Base-by-base conservation (phyloP, 2,113 vertebrate genomes). In the Phalacrocorax pelagicus region DNA sequence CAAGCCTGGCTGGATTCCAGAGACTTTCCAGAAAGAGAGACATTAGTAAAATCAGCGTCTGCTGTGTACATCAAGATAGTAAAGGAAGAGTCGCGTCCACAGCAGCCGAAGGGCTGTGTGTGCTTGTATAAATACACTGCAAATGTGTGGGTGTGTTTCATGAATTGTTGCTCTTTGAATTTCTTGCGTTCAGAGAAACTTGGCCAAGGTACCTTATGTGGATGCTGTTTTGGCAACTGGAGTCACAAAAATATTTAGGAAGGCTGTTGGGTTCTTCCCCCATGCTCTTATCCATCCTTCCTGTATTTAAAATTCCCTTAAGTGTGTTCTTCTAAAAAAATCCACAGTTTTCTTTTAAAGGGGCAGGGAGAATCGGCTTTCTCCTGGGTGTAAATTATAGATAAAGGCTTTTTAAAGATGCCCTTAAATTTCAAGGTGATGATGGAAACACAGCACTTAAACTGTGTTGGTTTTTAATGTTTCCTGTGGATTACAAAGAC, bases 251-350 rank as follows among this genome's bases (percentile, higher is more conserved):
- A 91, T 94, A 85, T 92, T 95, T 95, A 86, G 1, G 0, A 75
- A 87, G 42, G 57, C 87, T 62, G 44, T 80, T 81, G 86, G 40
- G 77, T 92, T 94, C 86, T 89, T 94, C 49, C 73, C 63, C 61
- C 13, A 2, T 89, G 38, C 54, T 62, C 86, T 86, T 93, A 71
- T 66, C 47, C 42, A 65, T 80, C 55, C 62, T 96, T 96, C 87
- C 91, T 93, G 95, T 93, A 66, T 78, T 94, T 73, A 90, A 81
- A 94, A 92, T 87, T 94, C 90, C 51, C 47, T 22, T 12, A 89
- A 91, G 65, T 85, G 69, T 71, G 38, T 38, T 38, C 38, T 38
- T 38, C 38, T 38, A 38, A 5, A 84, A 75, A 84, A 86, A 58
- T 9, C 57, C 20, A 15, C 24, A 1, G 10, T n/a, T 83, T 75